phyloP scores from a whole-genome alignment of 2,113 vertebrate species.

The Melanotaenia duboulayi region DNA sequence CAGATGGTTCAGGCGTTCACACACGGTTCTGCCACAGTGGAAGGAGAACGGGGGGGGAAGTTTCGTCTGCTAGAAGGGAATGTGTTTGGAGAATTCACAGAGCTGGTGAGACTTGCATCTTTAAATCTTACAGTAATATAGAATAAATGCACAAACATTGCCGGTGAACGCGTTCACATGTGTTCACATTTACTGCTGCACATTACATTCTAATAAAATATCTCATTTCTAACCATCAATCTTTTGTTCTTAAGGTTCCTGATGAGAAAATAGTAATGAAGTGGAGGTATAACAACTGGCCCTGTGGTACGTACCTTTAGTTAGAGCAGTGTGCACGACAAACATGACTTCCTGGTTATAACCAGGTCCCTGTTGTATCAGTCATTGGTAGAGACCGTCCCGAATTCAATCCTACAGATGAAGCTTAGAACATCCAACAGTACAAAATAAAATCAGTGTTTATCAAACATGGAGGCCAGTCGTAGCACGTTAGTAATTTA shows the following conservation, averaged over 20 bases:
- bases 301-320: constrained; percentile 85
- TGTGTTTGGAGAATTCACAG: constrained; percentile 91
- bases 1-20: constrained; percentile 96
- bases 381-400: no score
- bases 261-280: constrained; percentile 95
- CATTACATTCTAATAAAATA: no score
- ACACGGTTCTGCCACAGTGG: constrained; percentile 86
- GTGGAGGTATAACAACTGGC: constrained; percentile 98
- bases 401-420: no score
- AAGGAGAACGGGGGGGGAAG: constrained; percentile 90
- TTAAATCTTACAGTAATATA: not conserved
- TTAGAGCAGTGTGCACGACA: not conserved
- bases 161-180: no score
- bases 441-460: no score
- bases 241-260: constrained; percentile 80
- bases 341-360: no score
- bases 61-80: constrained; percentile 93
- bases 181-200: no score
- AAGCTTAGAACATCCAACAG: no score
- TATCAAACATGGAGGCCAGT: no score
- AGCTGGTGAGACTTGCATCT: constrained; percentile 84
- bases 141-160: not conserved
- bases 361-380: no score
- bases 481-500: no score
- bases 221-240: no score